These are phyloP conservation scores for Leptoteleia sp. DNA, from an alignment of 1,140 invertebrate genomes.

Conservation along the genomic window DNA sequence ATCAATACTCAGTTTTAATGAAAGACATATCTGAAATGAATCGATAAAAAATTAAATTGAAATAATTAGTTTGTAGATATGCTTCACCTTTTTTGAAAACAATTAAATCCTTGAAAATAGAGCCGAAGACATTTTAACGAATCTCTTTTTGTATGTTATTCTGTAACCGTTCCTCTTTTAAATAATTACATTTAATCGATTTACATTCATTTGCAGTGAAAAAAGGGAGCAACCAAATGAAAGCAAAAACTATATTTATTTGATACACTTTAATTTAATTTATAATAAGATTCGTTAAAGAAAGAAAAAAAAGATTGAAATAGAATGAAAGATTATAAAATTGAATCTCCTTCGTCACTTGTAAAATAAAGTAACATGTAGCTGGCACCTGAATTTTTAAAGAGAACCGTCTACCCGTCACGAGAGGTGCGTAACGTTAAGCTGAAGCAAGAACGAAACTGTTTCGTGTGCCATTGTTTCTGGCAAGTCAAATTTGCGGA, in stretches of 20 bases:
- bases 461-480: conserved; percentile 10
- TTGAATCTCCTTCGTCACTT: too few species aligned
- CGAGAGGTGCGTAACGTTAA: conserved; percentile 13
- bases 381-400: conserved; percentile 15
- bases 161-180: conserved; percentile 30
- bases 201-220: conserved; percentile 7
- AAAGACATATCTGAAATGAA: too few species aligned
- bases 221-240: conserved; percentile 13
- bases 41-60: too few species aligned
- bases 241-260: conserved; percentile 18
- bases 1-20: too few species aligned
- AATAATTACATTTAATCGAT: conserved; percentile 30
- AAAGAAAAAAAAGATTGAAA: too few species aligned
- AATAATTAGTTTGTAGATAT: not conserved
- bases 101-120: conserved; percentile 4
- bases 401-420: not conserved
- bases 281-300: too few species aligned
- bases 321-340: too few species aligned
- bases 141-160: conserved; percentile 2
- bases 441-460: conserved; percentile 4
- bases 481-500: conserved; percentile 6
- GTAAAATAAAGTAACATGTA: too few species aligned
- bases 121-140: conserved; percentile 7
- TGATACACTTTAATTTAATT: too few species aligned
- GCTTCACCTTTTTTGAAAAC: not conserved